Conservation (phyloP, 2,888 invertebrate genomes). For the Tortricodes alternella region DNA sequence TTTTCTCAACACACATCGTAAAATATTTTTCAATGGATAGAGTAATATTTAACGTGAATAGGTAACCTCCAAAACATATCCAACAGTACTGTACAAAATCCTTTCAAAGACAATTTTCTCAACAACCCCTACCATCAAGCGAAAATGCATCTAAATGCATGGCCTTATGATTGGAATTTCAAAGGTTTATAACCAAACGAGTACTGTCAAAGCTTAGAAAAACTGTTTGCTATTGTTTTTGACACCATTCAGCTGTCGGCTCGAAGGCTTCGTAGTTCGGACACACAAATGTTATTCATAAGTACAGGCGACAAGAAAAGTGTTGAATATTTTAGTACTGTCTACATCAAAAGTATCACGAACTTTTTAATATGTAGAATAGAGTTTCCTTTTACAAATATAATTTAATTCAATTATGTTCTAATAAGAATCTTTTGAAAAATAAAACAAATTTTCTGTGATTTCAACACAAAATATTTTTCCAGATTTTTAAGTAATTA, state of each 20-base stretch:
- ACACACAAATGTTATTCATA: conserved; percentile 20
- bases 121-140: not conserved
- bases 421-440: too few species aligned
- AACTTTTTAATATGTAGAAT: too few species aligned
- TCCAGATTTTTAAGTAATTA: too few species aligned
- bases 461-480: too few species aligned
- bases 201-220: conserved; percentile 27
- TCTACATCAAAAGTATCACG: too few species aligned
- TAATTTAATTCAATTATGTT: too few species aligned
- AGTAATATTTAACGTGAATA: not conserved
- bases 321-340: not conserved
- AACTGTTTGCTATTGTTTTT: conserved; percentile 31
- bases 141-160: not conserved
- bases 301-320: not conserved
- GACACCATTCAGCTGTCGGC: conserved; percentile 27
- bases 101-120: not conserved
- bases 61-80: not conserved
- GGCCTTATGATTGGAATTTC: conserved; percentile 10
- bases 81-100: not conserved
- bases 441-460: too few species aligned
- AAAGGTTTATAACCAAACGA: not conserved
- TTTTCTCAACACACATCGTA: not conserved
- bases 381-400: too few species aligned
- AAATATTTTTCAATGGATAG: not conserved
- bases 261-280: conserved; percentile 25